A percentile compares a stretch with the other conserved stretches of the same genome.
phyloP scores from a whole-genome alignment of 2,113 vertebrate genomes.

The Sarotherodon lohbergeri region DNA sequence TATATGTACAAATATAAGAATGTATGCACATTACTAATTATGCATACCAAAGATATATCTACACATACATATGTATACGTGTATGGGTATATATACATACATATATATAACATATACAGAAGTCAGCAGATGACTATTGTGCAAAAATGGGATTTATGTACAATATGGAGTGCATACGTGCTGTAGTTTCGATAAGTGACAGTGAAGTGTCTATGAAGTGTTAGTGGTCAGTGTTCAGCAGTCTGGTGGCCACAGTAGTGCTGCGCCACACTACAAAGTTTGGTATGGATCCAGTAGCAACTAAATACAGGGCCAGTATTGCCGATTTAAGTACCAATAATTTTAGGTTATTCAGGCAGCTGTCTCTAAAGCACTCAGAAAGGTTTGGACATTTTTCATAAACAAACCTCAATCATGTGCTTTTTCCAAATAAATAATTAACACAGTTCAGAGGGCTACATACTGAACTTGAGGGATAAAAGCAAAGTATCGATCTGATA shows the following conservation, averaged over 20 bases:
- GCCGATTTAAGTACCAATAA: background rate
- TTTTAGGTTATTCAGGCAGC: too few species aligned
- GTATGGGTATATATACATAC: background rate
- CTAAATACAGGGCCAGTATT: background rate
- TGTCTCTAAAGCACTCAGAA: too few species aligned
- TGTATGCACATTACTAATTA: background rate
- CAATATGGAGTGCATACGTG: background rate
- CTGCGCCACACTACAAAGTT: background rate
- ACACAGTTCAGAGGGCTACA: too few species aligned
- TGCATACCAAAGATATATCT: background rate
- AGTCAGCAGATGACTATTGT: background rate
- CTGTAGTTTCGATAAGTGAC: background rate
- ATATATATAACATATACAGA: background rate
- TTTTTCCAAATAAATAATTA: fast-evolving
- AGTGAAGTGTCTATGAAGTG: background rate
- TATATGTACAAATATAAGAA: background rate
- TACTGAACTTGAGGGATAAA: too few species aligned
- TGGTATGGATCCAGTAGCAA: background rate
- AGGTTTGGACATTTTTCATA: too few species aligned
- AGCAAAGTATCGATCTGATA: fast-evolving
- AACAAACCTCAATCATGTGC: too few species aligned
- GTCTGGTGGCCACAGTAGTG: background rate
- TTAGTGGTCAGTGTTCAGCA: background rate
- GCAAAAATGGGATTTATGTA: background rate
- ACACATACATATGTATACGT: background rate